Base-by-base conservation (phyloP, 2,797 vertebrate species). In the Pogonophryne albipinna region DNA sequence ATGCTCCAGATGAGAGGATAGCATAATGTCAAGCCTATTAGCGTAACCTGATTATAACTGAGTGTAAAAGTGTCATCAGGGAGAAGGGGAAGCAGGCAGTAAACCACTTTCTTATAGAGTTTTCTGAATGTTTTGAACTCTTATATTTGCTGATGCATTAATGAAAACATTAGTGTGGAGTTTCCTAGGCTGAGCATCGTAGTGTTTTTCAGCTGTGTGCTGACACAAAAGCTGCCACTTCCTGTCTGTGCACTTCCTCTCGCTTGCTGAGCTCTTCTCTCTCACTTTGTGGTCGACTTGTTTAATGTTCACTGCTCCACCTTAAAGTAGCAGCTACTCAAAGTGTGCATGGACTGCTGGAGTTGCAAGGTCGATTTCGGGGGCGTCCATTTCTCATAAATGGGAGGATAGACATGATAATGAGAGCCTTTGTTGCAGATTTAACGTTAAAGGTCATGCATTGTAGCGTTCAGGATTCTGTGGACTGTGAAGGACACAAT, bases 221-320 rank as follows among this genome's bases (percentile, higher is more conserved):
- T 31, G 78, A 86, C 83, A 84, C 83, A 68, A 75, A 84, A 71
- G 80, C 75, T 71, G 76, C 80, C 76, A 93, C 92, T 94, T 94
- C 93, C 93, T 94, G 93, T 62, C 83, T 79, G 10, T 65, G 62
- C 72, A 94, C 91, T 94, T 94, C 93, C 93, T 86, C 89, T 91
- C 71, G 1, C 53, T 85, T 17, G 46, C 56, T 62, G 56, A 63
- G 56, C 5, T 34, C 63, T 81, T 77, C 63, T n/a, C 62, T 17
- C 51, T 78, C n/a, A 49, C 42, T 76, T 66, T 81, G 76, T 76
- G 80, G 80, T 75, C 72, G 60, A 46, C 71, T 64, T 46, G 58
- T 73, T 72, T 56, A 42, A 75, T 82, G 9, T 78, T 80, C 14
- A 12, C n/a, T 67, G 47, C 79, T 74, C 19, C 60, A 16, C 62